phyloP scores from a whole-genome alignment of 2,113 vertebrate species.

The Alethe diademata region DNA sequence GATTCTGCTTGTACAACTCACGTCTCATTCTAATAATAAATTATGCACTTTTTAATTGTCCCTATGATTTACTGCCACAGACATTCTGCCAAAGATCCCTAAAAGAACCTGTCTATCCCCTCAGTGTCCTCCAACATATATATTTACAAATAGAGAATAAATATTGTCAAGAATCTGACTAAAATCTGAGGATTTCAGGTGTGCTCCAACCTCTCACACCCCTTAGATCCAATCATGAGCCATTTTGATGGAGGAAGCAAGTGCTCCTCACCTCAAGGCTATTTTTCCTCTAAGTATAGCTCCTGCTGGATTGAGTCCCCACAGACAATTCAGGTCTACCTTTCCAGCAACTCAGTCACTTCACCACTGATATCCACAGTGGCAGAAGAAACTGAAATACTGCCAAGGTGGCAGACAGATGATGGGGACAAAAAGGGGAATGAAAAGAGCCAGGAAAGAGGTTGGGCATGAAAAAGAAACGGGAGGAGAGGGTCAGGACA shows the following conservation, averaged over 20 bases:
- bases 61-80: background rate
- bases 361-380: background rate
- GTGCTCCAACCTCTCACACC: background rate
- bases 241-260: accelerated
- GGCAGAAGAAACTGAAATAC: background rate
- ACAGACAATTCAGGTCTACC: background rate
- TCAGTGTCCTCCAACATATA: background rate
- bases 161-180: background rate
- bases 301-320: background rate
- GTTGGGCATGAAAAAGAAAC: background rate
- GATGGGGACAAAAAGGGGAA: background rate
- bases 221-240: background rate
- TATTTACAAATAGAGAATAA: background rate
- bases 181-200: background rate
- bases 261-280: background rate
- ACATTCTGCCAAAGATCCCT: background rate
- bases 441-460: background rate
- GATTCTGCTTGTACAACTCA: background rate
- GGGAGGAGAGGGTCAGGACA: background rate
- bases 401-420: background rate
- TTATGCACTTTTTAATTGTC: background rate
- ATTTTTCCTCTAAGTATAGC: background rate
- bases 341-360: background rate
- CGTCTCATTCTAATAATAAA: background rate
- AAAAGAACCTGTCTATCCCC: background rate